Base-by-base conservation (phyloP, 1,140 invertebrate genomes). In the Ephestia elutella region DNA sequence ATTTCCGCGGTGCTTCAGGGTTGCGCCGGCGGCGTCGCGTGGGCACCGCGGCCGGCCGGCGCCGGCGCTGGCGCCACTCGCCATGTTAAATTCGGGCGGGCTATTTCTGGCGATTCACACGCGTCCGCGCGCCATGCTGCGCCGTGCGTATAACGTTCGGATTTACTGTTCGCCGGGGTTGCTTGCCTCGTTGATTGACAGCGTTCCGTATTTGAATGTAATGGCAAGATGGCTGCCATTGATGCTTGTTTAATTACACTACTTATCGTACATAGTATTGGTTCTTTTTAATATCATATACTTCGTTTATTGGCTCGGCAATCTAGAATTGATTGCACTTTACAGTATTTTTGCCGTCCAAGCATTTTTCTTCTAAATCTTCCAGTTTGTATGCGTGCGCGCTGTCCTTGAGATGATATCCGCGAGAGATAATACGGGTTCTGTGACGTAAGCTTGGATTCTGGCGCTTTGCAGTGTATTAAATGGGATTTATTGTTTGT, bases 51-150 rank as follows among this genome's bases (percentile, higher is more conserved):
- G 72, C 75, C 70, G 78, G 59, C 73, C 73, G 79, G 79, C 82
- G 79, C 79, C 82, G 79, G 44, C 64, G 63, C 75, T 74, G 82
- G 84, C 84, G 84, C 84, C 84, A 80, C 62, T 70, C 73, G 72
- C 67, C 78, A 68, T 75, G 77, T 73, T 86, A 81, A 87, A 84
- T 85, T 87, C 78, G 80, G 84, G 77, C 78, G 71, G 54, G 78
- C 78, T 87, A 87, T 87, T 87, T 87, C 71, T 65, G 79, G 68
- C 74, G 78, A 75, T 80, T 82, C 77, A 81, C 82, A 79, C 78
- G 79, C 73, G 72, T 62, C 69, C 70, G 66, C 71, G 60, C 68
- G 54, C 59, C 38, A 15, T 44, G 38, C 38, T 17, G 38, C 15
- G 65, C 65, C 65, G 71, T 73, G 72, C 69, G 72, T 78, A 73